Base-by-base conservation (phyloP, 1,140 invertebrate species). In the Habropoda laboriosa region DNA sequence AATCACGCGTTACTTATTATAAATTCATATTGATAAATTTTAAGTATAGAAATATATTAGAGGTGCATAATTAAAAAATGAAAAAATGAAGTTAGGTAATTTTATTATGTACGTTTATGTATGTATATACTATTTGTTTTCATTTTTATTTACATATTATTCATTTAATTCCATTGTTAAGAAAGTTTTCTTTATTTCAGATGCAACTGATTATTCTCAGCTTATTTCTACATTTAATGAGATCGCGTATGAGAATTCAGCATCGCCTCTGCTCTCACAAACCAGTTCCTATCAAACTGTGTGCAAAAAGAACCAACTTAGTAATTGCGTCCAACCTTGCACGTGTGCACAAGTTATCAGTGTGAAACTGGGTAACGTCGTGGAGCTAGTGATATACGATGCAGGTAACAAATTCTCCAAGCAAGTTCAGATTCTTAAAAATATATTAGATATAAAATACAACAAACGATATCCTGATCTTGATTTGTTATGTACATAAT, bases 181-280 rank as follows among this genome's bases (percentile, higher is more conserved):
- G 49, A 51, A n/a, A 16, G 24, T 58, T 51, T 51, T 35, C 47
- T 49, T 53, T 7, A 13, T 72, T 67, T 70, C 63, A 82, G 85
- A 18, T 6, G 47, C 35, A 2, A 13, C 6, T 0, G 51, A 53
- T 40, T 0, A 7, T 3, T 55, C 40, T 67, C n/a, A 55, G 6
- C 8, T 81, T 6, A 0, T 38, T 12, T 79, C 68, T 38, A 32
- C 55, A 6, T 89, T 95, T 0, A 94, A 94, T 75, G 87, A 93
- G 61, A 93, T 95, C 30, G 86, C 89, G 8, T 89, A 89, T 35
- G 79, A 83, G 18, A 78, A 92, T 58, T 93, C 94, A 6, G 70
- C 91, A 0, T 87, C 91, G 8, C 94, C 94, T 13, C 88, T 92
- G 1, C 81, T 94, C 1, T 90, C 93, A 0, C 93, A 95, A 16